phyloP scores from a whole-genome alignment of 2,888 invertebrate genomes.

The Syrphus vitripennis region DNA sequence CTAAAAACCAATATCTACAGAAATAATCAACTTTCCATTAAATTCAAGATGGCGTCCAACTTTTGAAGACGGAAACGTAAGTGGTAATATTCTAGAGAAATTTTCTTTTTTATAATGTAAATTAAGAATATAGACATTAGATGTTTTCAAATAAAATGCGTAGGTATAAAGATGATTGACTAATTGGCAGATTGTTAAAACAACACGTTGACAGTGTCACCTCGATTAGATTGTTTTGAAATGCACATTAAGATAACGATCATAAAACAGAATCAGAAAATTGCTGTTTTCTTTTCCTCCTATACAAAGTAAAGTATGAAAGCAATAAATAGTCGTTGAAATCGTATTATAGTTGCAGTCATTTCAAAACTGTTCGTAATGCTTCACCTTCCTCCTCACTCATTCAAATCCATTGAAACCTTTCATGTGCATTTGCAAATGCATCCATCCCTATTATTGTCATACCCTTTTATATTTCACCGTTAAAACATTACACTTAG shows the following conservation, averaged over 20 bases:
- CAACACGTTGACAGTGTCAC: neutral
- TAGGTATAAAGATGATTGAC: neutral
- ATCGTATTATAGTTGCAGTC: neutral
- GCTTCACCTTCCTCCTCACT: neutral
- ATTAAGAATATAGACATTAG: no score
- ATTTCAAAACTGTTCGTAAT: neutral
- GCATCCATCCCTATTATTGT: neutral
- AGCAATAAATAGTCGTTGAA: neutral
- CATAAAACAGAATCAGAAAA: neutral
- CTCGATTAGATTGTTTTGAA: conserved; percentile 11
- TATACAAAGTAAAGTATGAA: neutral
- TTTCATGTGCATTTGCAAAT: neutral
- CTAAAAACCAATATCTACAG: no score
- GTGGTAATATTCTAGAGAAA: no score
- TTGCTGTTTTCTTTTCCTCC: neutral
- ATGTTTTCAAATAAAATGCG: neutral
- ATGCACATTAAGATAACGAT: neutral
- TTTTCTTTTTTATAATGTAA: no score
- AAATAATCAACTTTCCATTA: no score
- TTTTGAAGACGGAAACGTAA: no score
- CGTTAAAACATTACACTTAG: neutral
- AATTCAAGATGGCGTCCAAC: no score
- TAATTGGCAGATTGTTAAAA: conserved; percentile 9
- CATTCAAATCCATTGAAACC: conserved; percentile 14
- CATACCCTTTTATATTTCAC: neutral